Evolutionary conservation across 2,797 vertebrate species (phyloP).

Genomic region (Potorous gilbertii): DNA sequence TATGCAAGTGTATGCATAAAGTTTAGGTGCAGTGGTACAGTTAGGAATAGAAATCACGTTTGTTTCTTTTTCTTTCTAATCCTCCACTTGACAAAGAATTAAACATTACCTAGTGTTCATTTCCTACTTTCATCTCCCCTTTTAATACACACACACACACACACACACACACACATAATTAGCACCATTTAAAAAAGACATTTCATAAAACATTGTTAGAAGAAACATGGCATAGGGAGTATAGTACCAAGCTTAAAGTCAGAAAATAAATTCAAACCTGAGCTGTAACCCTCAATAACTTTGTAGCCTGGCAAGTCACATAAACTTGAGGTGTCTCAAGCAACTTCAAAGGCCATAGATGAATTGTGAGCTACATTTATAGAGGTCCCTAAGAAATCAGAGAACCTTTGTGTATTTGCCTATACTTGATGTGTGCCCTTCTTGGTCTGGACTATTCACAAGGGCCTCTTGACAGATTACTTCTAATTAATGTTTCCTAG

Average conservation of each 20-base stretch:
- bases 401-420: neutral
- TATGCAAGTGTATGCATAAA: neutral
- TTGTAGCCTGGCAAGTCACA: neutral
- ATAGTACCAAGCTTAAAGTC: neutral
- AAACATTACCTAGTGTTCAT: neutral
- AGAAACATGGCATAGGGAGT: neutral
- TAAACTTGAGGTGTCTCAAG: neutral
- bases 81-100: neutral
- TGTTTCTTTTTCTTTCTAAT: slow-evolving; percentile 38
- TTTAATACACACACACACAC: neutral
- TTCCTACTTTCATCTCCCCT: neutral
- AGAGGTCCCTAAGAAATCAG: neutral
- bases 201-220: neutral
- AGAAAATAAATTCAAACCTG: neutral
- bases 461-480: neutral
- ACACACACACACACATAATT: neutral
- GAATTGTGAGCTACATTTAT: neutral
- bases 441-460: neutral
- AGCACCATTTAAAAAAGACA: neutral
- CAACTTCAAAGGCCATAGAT: neutral
- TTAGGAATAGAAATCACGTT: slow-evolving; percentile 28
- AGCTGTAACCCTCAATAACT: neutral
- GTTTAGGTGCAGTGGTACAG: slow-evolving; percentile 1
- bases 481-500: neutral
- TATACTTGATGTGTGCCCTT: neutral